These are phyloP conservation scores for rat (Rattus norvegicus) DNA, from an alignment of 2,113 vertebrate species.

Conservation along the genomic window GRCr8 NC_086020.1:24042001-24042500, in stretches of 20 bases:
- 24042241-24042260: constrained; percentile 64
- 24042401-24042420: constrained; percentile 41
- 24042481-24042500: constrained; percentile 75
- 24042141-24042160: constrained; percentile 61
- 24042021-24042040: constrained; percentile 58
- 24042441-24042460: constrained; percentile 18
- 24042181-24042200: constrained; percentile 68
- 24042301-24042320: constrained; percentile 45
- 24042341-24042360: constrained; percentile 6
- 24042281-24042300: constrained; percentile 49
- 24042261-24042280: constrained; percentile 57
- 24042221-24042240: constrained; percentile 54
- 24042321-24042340: constrained; percentile 62
- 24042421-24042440: constrained; percentile 64
- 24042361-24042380: constrained; percentile 65
- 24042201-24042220: constrained; percentile 67
- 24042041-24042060: constrained; percentile 51
- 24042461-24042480: constrained; percentile 66
- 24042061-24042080: constrained; percentile 62
- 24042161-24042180: constrained; percentile 70
- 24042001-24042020: constrained; percentile 47
- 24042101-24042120: constrained; percentile 53
- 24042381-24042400: constrained; percentile 41
- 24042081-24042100: constrained; percentile 60
- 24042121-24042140: constrained; percentile 41